Conservation (phyloP, 2,888 invertebrate genomes). For the Sympetrum striolatum region DNA sequence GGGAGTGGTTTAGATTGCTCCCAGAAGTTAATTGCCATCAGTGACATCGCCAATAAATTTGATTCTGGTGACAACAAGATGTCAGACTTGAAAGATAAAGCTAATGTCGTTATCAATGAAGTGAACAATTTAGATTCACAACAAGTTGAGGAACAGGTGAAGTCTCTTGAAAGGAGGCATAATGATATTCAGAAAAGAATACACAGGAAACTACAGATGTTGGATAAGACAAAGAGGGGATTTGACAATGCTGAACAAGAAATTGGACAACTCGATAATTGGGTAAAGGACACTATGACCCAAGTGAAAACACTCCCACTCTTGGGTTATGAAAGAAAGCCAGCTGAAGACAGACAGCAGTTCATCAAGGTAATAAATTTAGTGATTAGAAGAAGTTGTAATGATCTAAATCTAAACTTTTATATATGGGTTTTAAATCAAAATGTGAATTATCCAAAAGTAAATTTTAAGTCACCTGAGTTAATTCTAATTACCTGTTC, state of each 20-base stretch:
- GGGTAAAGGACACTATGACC: conserved; percentile 78
- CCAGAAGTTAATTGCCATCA: conserved; percentile 78
- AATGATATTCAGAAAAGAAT: conserved; percentile 84
- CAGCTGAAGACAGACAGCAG: conserved; percentile 76
- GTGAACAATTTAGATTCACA: conserved; percentile 89
- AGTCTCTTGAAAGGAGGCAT: conserved; percentile 82
- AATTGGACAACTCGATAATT: conserved; percentile 78
- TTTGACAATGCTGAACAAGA: conserved; percentile 78
- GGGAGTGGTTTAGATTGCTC: conserved; percentile 82
- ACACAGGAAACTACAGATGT: conserved; percentile 81
- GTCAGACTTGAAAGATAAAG: conserved; percentile 68
- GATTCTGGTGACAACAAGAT: conserved; percentile 70
- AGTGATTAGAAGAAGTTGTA: neutral
- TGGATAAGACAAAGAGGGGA: conserved; percentile 84
- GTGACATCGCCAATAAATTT: conserved; percentile 76
- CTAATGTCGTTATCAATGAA: conserved; percentile 70
- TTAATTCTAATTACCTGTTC: neutral
- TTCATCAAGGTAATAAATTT: conserved; percentile 64
- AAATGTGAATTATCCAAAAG: neutral
- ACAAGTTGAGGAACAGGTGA: conserved; percentile 86
- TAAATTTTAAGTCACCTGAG: neutral
- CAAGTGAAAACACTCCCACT: conserved; percentile 71
- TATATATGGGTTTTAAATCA: neutral
- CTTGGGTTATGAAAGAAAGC: conserved; percentile 78
- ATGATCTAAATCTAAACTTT: neutral